Base-by-base conservation (phyloP, 2,888 invertebrate genomes). In the Pantelozetes paolii region DNA sequence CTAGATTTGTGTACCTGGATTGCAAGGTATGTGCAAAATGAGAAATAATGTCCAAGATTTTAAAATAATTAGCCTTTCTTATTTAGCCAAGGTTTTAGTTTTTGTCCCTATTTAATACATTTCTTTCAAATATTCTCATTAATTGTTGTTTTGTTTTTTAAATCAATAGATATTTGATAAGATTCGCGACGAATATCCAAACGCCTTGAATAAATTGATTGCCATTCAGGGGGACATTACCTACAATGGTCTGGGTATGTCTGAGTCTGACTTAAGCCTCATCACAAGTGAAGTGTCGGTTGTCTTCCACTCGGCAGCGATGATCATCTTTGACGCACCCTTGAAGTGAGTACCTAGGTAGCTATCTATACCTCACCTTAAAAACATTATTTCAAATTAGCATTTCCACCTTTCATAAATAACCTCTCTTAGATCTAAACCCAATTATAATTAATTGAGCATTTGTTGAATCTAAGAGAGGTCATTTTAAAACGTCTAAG, bases 101-200 rank as follows among this genome's bases (percentile, higher is more conserved):
- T 54, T 54, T 54, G 11, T 26, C 26, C 54, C 26, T 13, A 9
- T 54, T 54, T 54, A 20, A 23, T 54, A n/a, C 20, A 48, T 9
- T 48, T 20, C 20, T 48, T 48, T 20, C n/a, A 20, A 40, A 20
- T n/a, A 3, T 48, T 48, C 20, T n/a, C 50, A 9, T 23, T 54
- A 36, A 28, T n/a, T 67, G 11, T 20, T 67, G 67, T 40, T 40
- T 40, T 67, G 32, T 18, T 67, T 67, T 67, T 67, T 62, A 9
- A 23, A 30, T 40, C 20, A 28, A 18, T 45, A 78, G 93, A 83
- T 93, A 0, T 94, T 90, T 82, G 90, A 91, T 77, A 84, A 86
- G 79, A 84, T 93, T 1, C 85, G 86, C 15, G 80, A 81, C 1
- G 86, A 87, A 50, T 84, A 83, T 54, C 88, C 89, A 0, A 84